Evolutionary conservation across 2,797 vertebrate species (phyloP).

Genomic region (Microcaecilia unicolor): DNA sequence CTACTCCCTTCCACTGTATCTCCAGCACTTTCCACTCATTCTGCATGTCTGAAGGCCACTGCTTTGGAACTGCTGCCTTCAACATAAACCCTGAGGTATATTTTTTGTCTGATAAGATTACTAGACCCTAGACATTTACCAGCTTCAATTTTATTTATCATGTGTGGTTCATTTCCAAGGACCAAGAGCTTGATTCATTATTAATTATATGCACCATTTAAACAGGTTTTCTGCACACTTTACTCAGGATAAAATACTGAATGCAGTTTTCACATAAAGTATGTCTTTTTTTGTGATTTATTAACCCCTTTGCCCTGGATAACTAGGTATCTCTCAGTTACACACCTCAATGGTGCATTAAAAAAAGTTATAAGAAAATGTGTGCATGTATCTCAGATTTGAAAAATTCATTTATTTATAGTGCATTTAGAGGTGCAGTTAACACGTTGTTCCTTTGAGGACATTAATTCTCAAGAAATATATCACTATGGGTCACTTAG

Average conservation of each 20-base stretch:
- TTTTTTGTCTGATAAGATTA: constrained; percentile 28
- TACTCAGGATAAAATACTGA: constrained; percentile 43
- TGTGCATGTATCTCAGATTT: too few relatives aligned
- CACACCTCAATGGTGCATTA: background rate
- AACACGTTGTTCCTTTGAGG: too few relatives aligned
- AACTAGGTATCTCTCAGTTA: constrained; percentile 8
- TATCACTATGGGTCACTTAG: too few relatives aligned
- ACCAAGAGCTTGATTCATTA: constrained; percentile 55
- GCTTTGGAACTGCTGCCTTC: constrained; percentile 21
- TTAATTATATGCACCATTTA: constrained; percentile 63
- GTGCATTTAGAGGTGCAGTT: too few relatives aligned
- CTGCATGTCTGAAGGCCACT: constrained; percentile 2
- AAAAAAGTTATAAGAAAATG: too few relatives aligned
- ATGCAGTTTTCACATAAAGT: constrained; percentile 35
- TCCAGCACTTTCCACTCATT: too few relatives aligned
- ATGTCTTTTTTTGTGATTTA: constrained; percentile 29
- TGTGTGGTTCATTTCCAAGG: constrained; percentile 50
- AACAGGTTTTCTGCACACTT: constrained; percentile 56
- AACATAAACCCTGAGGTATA: constrained; percentile 25
- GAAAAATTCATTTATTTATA: too few relatives aligned
- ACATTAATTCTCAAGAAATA: too few relatives aligned
- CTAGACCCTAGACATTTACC: constrained; percentile 30
- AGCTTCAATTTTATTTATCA: constrained; percentile 44
- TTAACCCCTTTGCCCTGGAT: constrained; percentile 23
- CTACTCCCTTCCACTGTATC: too few relatives aligned